Evolutionary conservation across 2,888 invertebrate genomes (phyloP).

Genomic region (Acanthopleura granulata): DNA sequence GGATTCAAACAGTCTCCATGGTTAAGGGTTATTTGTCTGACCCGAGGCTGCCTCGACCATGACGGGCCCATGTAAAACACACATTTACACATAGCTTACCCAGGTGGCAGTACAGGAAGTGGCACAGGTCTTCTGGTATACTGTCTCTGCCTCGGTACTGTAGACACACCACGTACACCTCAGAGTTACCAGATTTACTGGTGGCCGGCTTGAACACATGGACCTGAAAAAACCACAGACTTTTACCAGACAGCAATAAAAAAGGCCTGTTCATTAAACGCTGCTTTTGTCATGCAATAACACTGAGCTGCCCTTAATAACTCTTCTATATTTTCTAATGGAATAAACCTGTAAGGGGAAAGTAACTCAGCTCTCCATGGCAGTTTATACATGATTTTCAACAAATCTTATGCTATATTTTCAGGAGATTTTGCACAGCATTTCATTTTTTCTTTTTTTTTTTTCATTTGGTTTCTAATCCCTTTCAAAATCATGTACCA

Average conservation of each 20-base stretch:
- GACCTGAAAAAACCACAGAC: slow-evolving; percentile 71
- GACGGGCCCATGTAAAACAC: too few species aligned
- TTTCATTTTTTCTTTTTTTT: too few species aligned
- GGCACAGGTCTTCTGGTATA: background rate
- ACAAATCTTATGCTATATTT: too few species aligned
- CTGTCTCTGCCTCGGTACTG: slow-evolving; percentile 34
- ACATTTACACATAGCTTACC: background rate
- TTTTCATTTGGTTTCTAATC: too few species aligned
- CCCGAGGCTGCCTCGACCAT: too few species aligned
- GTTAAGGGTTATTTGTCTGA: too few species aligned
- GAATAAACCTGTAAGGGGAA: background rate
- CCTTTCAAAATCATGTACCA: too few species aligned
- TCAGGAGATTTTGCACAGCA: too few species aligned
- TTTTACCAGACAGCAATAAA: slow-evolving; percentile 6
- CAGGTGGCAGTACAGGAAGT: background rate
- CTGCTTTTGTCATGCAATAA: background rate
- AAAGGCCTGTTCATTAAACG: slow-evolving; percentile 14
- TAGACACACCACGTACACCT: slow-evolving; percentile 83
- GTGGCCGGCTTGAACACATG: slow-evolving; percentile 83
- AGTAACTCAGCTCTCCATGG: background rate
- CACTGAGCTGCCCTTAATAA: too few species aligned
- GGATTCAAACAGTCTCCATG: too few species aligned
- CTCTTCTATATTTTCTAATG: too few species aligned
- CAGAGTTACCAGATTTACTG: slow-evolving; percentile 96
- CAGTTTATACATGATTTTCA: too few species aligned